Percentiles rank a stretch among this genome's conserved stretches.
Evolutionary conservation across 2,888 invertebrate species (phyloP).

Genomic region (Dorcus hopei): DNA sequence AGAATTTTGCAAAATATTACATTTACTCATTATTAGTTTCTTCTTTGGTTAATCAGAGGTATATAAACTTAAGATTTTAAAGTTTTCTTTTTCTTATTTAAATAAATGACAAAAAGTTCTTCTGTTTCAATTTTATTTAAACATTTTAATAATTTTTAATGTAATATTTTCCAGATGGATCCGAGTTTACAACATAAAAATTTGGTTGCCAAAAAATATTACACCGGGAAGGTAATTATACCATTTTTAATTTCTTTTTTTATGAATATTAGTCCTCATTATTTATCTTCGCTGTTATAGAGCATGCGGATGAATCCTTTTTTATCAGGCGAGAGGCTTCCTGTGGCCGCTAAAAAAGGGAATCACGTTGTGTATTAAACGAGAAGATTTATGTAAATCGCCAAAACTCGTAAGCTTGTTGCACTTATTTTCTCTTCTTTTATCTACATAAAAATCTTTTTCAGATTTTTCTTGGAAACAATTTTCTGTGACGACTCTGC

Average conservation of each 20-base stretch:
- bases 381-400: background rate
- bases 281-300: constrained; percentile 50
- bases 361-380: constrained; percentile 60
- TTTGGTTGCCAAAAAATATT: constrained; percentile 74
- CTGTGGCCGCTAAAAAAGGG: constrained; percentile 91
- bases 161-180: constrained; percentile 29
- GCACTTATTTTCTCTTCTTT: no score
- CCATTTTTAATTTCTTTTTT: background rate
- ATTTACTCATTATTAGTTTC: no score
- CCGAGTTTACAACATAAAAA: constrained; percentile 58
- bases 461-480: background rate
- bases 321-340: constrained; percentile 79
- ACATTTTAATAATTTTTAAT: no score
- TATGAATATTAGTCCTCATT: no score
- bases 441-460: no score
- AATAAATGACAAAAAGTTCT: no score
- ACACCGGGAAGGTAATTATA: constrained; percentile 53
- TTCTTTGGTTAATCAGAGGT: no score
- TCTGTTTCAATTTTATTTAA: no score
- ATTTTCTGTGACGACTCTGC: constrained; percentile 29
- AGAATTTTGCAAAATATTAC: no score
- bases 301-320: constrained; percentile 70
- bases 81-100: no score
- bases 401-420: no score
- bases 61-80: no score